Percentiles rank a stretch among this genome's conserved stretches.
Evolutionary conservation across 2,888 invertebrate genomes (phyloP).

Genomic region (Dimorphilus gyrociliatus): DNA sequence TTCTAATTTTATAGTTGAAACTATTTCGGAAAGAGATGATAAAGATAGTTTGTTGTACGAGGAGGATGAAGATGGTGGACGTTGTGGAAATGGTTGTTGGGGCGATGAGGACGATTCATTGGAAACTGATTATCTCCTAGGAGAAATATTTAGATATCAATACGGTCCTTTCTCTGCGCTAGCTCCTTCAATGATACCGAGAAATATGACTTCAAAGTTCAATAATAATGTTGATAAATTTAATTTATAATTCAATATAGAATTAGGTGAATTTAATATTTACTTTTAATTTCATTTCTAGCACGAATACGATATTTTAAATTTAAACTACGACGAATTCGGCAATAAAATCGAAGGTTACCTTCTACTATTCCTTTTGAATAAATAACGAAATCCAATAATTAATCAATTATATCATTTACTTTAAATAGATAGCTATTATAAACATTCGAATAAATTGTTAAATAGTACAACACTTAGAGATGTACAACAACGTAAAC

Average conservation of each 20-base stretch:
- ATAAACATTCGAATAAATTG: conserved; percentile 55
- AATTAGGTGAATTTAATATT: conserved; percentile 65
- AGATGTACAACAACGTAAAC: conserved; percentile 71
- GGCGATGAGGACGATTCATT: no score
- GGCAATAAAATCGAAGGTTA: conserved; percentile 91
- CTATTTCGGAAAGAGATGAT: conserved; percentile 54
- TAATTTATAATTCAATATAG: conserved; percentile 18
- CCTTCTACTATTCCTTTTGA: no score
- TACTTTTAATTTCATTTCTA: no score
- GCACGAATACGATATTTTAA: conserved; percentile 51
- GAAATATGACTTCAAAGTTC: conserved; percentile 65
- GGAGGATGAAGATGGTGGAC: no score
- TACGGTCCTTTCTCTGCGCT: conserved; percentile 77
- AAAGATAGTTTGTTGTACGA: conserved; percentile 31
- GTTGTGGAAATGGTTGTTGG: no score
- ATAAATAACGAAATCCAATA: conserved; percentile 52
- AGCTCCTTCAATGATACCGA: conserved; percentile 90
- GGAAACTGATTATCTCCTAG: no score
- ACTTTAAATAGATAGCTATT: conserved; percentile 70
- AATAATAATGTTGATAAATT: conserved; percentile 20
- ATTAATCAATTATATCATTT: no score
- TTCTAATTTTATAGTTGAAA: conserved; percentile 36
- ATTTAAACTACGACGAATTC: conserved; percentile 84
- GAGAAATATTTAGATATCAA: conserved; percentile 48
- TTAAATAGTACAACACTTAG: conserved; percentile 65